phyloP scores from a whole-genome alignment of 2,797 vertebrate species.

The Labroides dimidiatus region DNA sequence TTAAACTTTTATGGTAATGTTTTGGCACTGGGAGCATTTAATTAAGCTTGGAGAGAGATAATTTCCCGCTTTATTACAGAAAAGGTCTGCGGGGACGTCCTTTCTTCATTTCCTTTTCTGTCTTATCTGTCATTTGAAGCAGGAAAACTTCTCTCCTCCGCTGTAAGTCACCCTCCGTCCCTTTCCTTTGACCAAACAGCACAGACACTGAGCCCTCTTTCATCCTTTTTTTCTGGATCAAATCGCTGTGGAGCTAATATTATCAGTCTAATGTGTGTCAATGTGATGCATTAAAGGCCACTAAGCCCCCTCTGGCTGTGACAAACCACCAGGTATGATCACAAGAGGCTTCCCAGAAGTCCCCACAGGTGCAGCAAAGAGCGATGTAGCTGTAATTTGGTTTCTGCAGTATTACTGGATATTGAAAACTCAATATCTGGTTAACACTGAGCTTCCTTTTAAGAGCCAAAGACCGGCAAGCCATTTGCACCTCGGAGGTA shows the following conservation, averaged over 20 bases:
- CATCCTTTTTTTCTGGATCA: slow-evolving; percentile 24
- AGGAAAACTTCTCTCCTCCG: background rate
- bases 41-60: too few species aligned
- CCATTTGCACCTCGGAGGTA: slow-evolving; percentile 65
- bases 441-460: slow-evolving; percentile 53
- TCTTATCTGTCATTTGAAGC: fast-evolving
- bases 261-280: slow-evolving; percentile 40
- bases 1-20: too few species aligned
- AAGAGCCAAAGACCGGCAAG: slow-evolving; percentile 50
- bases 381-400: slow-evolving; percentile 53
- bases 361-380: slow-evolving; percentile 26
- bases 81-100: too few species aligned
- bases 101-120: background rate
- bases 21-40: too few species aligned
- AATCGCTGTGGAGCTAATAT: slow-evolving; percentile 20
- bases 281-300: slow-evolving; percentile 18
- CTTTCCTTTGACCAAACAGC: background rate
- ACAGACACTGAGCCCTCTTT: slow-evolving; percentile 15
- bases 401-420: slow-evolving; percentile 61
- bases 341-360: slow-evolving; percentile 18
- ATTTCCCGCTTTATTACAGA: too few species aligned
- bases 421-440: slow-evolving; percentile 64
- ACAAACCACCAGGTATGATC: slow-evolving; percentile 41
- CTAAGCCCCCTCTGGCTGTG: slow-evolving; percentile 16
- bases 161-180: background rate